Base-by-base conservation (phyloP, 2,888 invertebrate species). In the Geotrupes spiniger region DNA sequence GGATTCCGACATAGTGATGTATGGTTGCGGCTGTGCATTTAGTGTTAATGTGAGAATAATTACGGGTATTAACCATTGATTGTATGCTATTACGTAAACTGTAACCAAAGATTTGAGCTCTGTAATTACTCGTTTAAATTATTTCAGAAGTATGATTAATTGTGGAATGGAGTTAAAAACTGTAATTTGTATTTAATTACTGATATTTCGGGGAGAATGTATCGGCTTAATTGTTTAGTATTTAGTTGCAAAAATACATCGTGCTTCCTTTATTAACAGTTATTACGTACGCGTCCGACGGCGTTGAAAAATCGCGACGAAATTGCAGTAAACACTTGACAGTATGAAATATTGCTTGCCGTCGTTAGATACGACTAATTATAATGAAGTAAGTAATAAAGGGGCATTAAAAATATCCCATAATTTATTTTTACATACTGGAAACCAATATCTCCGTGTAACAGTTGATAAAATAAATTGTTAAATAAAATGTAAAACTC, bases 21-120 rank as follows among this genome's bases (percentile, higher is more conserved):
- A 46, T 49, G 41, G 26, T 15, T 41, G 39, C 45, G 17, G 36
- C 33, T 40, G 38, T 46, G 41, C 43, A 46, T 56, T 59, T 57
- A 56, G 53, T 47, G 57, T 54, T 57, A 59, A 59, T 59, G 59
- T 50, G 58, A 57, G 55, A 57, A 60, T 60, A 60, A 60, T 60
- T 60, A 58, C 57, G 53, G 57, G 55, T 53, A 57, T 58, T 55
- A 58, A 52, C 44, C 50, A 53, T 43, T 58, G 58, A 59, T 59
- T 58, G 53, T 52, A 54, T 49, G 48, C 36, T 40, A 56, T 52
- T 54, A 51, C 44, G 36, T 46, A 42, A 33, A 47, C 26, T 49
- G 48, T 45, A 52, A 53, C 56, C 47, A 37, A 47, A 47, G 51
- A 52, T 54, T 55, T 49, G 42, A 53, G 44, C 40, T 52, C 46